Conservation (phyloP, 2,888 invertebrate genomes). For the Taenaris catops region DNA sequence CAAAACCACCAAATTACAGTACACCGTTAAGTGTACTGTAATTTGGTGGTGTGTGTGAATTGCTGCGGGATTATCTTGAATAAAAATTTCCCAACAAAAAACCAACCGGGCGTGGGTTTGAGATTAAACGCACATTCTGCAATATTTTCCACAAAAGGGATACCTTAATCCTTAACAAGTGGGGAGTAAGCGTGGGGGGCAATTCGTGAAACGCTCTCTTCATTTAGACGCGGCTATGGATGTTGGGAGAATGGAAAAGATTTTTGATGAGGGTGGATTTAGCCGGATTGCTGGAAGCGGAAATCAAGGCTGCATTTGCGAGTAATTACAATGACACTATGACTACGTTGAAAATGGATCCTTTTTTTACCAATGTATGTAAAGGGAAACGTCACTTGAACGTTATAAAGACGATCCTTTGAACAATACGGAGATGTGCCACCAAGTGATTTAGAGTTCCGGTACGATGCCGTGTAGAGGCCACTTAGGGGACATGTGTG, state of each 20-base stretch:
- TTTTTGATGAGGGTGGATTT: slow-evolving; percentile 23
- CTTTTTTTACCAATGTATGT: neutral
- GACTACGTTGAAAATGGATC: slow-evolving; percentile 1
- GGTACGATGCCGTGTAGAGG: too few relatives aligned
- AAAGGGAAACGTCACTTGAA: too few relatives aligned
- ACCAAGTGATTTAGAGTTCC: too few relatives aligned
- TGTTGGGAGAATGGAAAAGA: slow-evolving; percentile 20
- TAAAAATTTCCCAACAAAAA: slow-evolving; percentile 53
- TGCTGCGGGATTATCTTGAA: slow-evolving; percentile 54
- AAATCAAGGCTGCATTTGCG: slow-evolving; percentile 17
- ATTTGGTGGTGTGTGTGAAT: slow-evolving; percentile 44
- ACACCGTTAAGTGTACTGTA: slow-evolving; percentile 26
- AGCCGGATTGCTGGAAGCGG: slow-evolving; percentile 17
- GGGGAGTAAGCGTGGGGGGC: slow-evolving; percentile 54
- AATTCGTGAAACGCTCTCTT: slow-evolving; percentile 47
- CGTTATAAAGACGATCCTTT: too few relatives aligned
- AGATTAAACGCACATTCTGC: slow-evolving; percentile 76
- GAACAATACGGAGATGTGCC: too few relatives aligned
- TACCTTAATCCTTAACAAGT: slow-evolving; percentile 76
- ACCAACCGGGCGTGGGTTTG: slow-evolving; percentile 53
- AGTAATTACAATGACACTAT: slow-evolving; percentile 17
- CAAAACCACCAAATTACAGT: slow-evolving; percentile 15
- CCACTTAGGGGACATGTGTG: too few relatives aligned
- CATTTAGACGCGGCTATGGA: slow-evolving; percentile 20
- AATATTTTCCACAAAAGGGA: slow-evolving; percentile 74